phyloP scores from a whole-genome alignment of 2,797 vertebrate genomes.

The Enteromius argenteus region DNA sequence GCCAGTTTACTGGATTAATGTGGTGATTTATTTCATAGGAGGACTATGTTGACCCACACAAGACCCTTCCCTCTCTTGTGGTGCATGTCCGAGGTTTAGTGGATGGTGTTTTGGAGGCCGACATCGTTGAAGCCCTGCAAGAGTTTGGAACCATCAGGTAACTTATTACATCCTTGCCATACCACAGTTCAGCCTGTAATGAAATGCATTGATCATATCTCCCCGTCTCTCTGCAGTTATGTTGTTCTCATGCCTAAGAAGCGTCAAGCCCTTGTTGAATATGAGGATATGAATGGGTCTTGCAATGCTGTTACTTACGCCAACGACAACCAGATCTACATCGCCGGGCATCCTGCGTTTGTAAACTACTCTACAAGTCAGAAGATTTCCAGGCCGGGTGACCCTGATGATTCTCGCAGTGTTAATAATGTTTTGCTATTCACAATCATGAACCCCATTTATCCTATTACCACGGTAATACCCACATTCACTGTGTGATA shows the following conservation, averaged over 20 bases:
- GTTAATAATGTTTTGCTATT: conserved; percentile 95
- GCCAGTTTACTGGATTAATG: not conserved
- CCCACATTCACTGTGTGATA: not conserved
- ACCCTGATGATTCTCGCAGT: conserved; percentile 88
- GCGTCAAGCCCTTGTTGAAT: conserved; percentile 93
- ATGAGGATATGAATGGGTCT: conserved; percentile 91
- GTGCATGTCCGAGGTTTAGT: conserved; percentile 93
- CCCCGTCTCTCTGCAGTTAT: conserved; percentile 77
- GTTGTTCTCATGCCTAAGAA: conserved; percentile 99
- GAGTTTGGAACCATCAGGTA: conserved; percentile 96
- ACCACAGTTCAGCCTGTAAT: not conserved
- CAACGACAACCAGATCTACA: conserved; percentile 94
- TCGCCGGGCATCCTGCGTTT: conserved; percentile 91
- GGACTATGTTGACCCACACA: conserved; percentile 92
- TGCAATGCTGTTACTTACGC: conserved; percentile 94
- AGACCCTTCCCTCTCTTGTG: conserved; percentile 92
- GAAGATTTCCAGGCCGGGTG: conserved; percentile 93
- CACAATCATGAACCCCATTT: conserved; percentile 94
- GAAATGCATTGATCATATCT: not conserved
- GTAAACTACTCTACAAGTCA: conserved; percentile 98
- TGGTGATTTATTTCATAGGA: conserved; percentile 75
- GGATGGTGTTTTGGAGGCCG: conserved; percentile 92
- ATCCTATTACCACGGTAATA: conserved; percentile 84
- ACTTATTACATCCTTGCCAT: not conserved
- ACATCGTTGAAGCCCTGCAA: conserved; percentile 94